These are phyloP conservation scores for Tupiocoris notatus DNA, from an alignment of 2,888 invertebrate genomes.

Conservation along the genomic window DNA sequence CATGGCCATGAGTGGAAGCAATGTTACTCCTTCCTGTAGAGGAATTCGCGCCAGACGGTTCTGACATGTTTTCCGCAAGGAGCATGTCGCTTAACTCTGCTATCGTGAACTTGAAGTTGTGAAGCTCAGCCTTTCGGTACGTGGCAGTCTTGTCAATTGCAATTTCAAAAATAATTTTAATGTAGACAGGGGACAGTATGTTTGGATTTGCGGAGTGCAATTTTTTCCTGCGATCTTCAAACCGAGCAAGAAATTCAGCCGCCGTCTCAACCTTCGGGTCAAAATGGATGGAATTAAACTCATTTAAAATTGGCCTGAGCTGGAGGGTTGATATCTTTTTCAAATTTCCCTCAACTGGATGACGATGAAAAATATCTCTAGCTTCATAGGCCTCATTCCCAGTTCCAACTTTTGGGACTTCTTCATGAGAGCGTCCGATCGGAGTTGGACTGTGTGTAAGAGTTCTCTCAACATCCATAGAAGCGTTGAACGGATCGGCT, in stretches of 20 bases:
- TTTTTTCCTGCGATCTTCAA: constrained; percentile 4
- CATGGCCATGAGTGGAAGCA: background rate
- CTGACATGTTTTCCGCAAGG: no score
- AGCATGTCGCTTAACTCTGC: constrained; percentile 23
- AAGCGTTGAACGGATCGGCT: no score
- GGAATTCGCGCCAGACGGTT: background rate
- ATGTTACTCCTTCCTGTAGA: background rate
- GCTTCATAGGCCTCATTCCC: background rate
- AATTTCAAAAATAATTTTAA: constrained; percentile 5
- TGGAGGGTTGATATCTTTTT: constrained; percentile 5
- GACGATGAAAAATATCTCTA: no score
- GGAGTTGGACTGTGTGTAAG: background rate
- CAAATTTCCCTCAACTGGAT: no score
- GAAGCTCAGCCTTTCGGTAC: constrained; percentile 21
- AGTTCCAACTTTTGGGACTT: background rate
- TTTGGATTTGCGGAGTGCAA: background rate
- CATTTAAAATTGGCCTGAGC: background rate
- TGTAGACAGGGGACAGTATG: constrained; percentile 6
- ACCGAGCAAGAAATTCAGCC: constrained; percentile 1
- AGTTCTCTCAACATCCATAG: no score
- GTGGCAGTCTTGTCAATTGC: constrained; percentile 16
- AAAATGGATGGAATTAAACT: constrained; percentile 15
- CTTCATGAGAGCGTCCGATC: background rate
- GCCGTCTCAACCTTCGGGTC: constrained; percentile 19
- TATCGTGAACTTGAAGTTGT: background rate